Percentiles rank a stretch among this genome's conserved stretches.
phyloP scores from a whole-genome alignment of 2,888 invertebrate genomes.

The Synanthedon andrenaeformis region DNA sequence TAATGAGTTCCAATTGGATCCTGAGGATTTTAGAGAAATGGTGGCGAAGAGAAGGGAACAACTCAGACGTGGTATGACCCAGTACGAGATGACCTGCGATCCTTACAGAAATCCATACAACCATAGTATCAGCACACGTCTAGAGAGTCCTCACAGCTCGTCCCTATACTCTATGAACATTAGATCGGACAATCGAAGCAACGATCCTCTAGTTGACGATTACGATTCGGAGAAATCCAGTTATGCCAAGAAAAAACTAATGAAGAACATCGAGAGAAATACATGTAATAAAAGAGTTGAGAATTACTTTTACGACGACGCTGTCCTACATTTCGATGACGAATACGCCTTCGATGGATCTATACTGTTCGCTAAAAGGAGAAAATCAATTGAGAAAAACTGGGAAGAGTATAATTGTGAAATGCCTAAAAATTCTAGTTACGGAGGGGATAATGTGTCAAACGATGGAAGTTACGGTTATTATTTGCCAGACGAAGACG shows the following conservation, averaged over 20 bases:
- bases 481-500: constrained; percentile 53
- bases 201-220: constrained; percentile 60
- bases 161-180: constrained; percentile 53
- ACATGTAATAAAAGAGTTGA: constrained; percentile 35
- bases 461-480: constrained; percentile 63
- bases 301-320: constrained; percentile 64
- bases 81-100: constrained; percentile 42
- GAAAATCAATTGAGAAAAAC: constrained; percentile 54
- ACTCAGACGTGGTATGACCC: constrained; percentile 49
- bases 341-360: constrained; percentile 64
- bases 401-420: constrained; percentile 48
- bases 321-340: constrained; percentile 59
- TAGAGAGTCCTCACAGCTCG: constrained; percentile 48
- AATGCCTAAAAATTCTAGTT: constrained; percentile 26
- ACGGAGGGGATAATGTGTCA: constrained; percentile 41
- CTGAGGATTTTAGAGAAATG: constrained; percentile 58
- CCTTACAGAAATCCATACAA: constrained; percentile 38
- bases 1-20: constrained; percentile 60
- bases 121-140: constrained; percentile 32
- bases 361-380: constrained; percentile 55
- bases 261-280: constrained; percentile 61
- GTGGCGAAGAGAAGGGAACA: constrained; percentile 58
- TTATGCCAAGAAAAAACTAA: constrained; percentile 55
- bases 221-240: constrained; percentile 61
- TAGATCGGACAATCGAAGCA: constrained; percentile 47